Conservation (phyloP, 1,140 invertebrate species). For the Rhizoglyphus robini region DNA sequence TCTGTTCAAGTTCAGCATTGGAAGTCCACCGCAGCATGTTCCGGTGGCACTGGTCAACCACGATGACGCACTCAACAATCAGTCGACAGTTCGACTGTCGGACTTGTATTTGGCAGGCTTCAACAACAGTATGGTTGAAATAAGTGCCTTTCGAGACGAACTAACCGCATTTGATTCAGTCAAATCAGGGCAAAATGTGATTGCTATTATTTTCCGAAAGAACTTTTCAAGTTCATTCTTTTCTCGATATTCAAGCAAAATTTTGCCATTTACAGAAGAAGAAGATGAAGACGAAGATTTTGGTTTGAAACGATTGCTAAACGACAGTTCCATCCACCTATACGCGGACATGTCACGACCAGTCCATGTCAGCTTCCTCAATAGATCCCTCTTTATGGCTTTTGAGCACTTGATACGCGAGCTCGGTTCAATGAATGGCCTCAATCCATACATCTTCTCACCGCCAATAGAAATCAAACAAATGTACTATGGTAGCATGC, state of each 20-base stretch:
- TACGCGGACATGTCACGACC: slow-evolving; percentile 31
- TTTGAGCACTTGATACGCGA: slow-evolving; percentile 25
- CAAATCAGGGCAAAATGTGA: slow-evolving; percentile 19
- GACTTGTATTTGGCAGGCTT: slow-evolving; percentile 1
- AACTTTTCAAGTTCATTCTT: slow-evolving; percentile 20
- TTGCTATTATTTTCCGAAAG: slow-evolving; percentile 10
- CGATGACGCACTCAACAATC: slow-evolving; percentile 24
- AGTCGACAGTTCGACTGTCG: neutral
- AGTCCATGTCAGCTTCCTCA: slow-evolving; percentile 23
- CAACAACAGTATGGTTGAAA: slow-evolving; percentile 4
- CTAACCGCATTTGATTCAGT: slow-evolving; percentile 15
- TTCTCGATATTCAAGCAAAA: neutral
- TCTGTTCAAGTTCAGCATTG: slow-evolving; percentile 71
- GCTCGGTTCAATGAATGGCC: slow-evolving; percentile 18
- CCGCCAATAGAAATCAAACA: slow-evolving; percentile 49
- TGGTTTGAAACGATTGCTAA: slow-evolving; percentile 17
- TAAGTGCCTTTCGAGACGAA: neutral
- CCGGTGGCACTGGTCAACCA: slow-evolving; percentile 57
- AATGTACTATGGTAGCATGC: slow-evolving; percentile 67
- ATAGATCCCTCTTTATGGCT: slow-evolving; percentile 21
- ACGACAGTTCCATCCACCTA: slow-evolving; percentile 27
- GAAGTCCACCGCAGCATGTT: slow-evolving; percentile 59
- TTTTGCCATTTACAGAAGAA: neutral
- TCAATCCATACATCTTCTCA: slow-evolving; percentile 19
- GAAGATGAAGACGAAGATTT: neutral